phyloP scores from a whole-genome alignment of 2,888 invertebrate genomes.

The Stenotaenia linearis region DNA sequence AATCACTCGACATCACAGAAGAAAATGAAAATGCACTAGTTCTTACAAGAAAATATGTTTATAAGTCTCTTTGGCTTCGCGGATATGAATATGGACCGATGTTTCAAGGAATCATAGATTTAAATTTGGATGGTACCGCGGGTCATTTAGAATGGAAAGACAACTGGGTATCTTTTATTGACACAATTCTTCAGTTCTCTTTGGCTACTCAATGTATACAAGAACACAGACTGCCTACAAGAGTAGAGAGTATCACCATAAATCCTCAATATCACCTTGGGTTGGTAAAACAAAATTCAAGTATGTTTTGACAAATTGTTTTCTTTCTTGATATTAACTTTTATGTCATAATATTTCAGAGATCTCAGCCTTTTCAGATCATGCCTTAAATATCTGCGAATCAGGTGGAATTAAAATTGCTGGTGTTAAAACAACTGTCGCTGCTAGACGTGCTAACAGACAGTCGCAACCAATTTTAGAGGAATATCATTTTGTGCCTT shows the following conservation, averaged over 20 bases:
- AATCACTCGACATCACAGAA: neutral
- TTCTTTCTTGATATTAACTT: neutral
- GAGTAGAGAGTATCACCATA: neutral
- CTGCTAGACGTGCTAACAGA: neutral
- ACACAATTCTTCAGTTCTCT: slow-evolving; percentile 11
- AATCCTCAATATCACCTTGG: neutral
- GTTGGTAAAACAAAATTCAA: neutral
- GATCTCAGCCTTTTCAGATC: neutral
- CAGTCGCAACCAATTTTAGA: neutral
- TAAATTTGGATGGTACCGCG: slow-evolving; percentile 35
- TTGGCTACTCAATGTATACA: neutral
- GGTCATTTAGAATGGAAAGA: slow-evolving; percentile 1
- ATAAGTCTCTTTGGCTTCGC: slow-evolving; percentile 35
- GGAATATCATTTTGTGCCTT: slow-evolving; percentile 6
- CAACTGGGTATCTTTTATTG: neutral
- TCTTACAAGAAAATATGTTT: slow-evolving; percentile 30
- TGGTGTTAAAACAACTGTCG: neutral
- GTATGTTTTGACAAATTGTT: neutral
- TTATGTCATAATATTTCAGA: neutral
- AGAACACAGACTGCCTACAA: neutral
- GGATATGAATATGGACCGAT: slow-evolving; percentile 37
- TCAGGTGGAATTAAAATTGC: neutral
- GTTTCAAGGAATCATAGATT: slow-evolving; percentile 43
- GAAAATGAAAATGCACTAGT: neutral
- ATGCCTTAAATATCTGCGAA: neutral